Conservation (phyloP, 1,140 invertebrate species). For the Venturia canescens region DNA sequence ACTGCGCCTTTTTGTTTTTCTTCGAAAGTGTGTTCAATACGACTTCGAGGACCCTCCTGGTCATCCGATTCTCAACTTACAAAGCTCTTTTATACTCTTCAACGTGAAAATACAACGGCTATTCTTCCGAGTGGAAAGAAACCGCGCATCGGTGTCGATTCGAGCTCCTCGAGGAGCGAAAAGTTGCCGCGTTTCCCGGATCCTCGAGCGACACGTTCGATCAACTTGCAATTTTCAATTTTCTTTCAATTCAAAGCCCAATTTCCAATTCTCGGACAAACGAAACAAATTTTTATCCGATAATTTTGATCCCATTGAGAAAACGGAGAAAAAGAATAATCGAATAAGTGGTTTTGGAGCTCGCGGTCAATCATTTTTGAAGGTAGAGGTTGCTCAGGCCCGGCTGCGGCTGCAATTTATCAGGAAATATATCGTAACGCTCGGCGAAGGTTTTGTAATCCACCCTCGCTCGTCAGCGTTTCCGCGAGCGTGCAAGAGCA, state of each 20-base stretch:
- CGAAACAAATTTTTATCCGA: no score
- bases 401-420: background rate
- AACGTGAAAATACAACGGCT: background rate
- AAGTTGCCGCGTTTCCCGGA: no score
- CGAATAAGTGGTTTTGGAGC: background rate
- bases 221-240: background rate
- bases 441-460: background rate
- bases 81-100: conserved; percentile 7
- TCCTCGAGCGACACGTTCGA: no score
- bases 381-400: background rate
- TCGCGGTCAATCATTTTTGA: background rate
- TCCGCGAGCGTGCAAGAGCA: background rate
- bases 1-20: background rate
- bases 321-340: background rate
- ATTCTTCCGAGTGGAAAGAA: background rate
- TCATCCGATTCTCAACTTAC: background rate
- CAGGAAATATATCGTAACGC: background rate
- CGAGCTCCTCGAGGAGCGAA: no score
- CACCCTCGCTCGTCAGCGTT: conserved; percentile 8
- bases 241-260: no score
- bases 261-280: no score
- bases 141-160: background rate
- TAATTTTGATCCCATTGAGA: no score
- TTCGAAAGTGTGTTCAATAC: background rate
- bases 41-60: background rate